These are phyloP conservation scores for Gari tellinella DNA, from an alignment of 2,888 invertebrate genomes.

Conservation along the genomic window DNA sequence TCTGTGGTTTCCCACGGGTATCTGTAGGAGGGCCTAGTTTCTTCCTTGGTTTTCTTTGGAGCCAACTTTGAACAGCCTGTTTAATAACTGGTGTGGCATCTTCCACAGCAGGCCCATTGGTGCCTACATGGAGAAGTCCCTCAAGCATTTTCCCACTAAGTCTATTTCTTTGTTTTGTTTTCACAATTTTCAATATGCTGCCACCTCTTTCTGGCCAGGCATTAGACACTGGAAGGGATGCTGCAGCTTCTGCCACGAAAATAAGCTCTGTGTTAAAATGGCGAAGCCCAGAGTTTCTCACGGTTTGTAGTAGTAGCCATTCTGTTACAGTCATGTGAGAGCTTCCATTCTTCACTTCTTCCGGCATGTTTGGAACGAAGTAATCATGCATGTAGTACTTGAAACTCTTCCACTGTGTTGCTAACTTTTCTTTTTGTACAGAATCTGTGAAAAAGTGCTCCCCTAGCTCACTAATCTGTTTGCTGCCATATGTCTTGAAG, in stretches of 20 bases:
- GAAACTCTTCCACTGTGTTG: conserved; percentile 26
- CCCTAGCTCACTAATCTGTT: conserved; percentile 4
- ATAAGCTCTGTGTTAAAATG: conserved; percentile 13
- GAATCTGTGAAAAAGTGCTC: conserved; percentile 21
- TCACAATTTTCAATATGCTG: conserved; percentile 27
- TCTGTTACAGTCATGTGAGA: conserved; percentile 7
- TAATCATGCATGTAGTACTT: conserved; percentile 31
- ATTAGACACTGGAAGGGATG: conserved; percentile 49
- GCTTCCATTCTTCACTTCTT: not conserved
- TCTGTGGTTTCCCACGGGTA: too few relatives aligned
- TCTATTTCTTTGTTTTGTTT: conserved; percentile 27
- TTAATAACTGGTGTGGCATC: too few relatives aligned
- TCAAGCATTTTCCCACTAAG: conserved; percentile 31
- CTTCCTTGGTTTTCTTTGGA: conserved; percentile 11
- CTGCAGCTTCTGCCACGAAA: conserved; percentile 32
- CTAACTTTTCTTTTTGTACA: conserved; percentile 12
- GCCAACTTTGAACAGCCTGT: conserved; percentile 6
- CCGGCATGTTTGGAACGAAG: conserved; percentile 9
- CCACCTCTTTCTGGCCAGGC: conserved; percentile 61
- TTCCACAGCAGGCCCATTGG: conserved; percentile 29
- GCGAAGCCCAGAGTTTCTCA: conserved; percentile 5
- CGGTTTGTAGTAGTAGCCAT: conserved; percentile 15
- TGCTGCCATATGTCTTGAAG: conserved; percentile 10
- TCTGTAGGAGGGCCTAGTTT: not conserved
- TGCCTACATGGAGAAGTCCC: conserved; percentile 20